Evolutionary conservation across 53 echinoderm and acorn worm species (phyloP), one percentile per base, ranked within the genome.

Genomic region (Paracentrotus lividus): DNA sequence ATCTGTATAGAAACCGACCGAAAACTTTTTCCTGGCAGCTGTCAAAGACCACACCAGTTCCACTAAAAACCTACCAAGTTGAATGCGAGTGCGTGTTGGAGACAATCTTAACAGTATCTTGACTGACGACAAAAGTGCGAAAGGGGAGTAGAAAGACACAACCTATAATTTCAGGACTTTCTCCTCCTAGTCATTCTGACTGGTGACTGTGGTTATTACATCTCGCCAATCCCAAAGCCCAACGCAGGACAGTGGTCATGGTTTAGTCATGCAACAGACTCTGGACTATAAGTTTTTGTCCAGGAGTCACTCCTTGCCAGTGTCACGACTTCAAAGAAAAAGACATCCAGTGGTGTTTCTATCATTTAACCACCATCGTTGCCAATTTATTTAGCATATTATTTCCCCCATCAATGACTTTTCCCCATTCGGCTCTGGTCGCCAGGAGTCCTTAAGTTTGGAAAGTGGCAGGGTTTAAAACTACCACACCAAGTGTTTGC

Each of bases 251-350:
- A 49, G 85, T 85, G 85, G 85, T 51, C 85, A n/a, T n/a, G 26
- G 85, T 85, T 72, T 85, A 85, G 85, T 85, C 85, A 85, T 27
- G 51, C 85, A 51, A 49, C 51, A 85, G 85, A 85, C 85, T 10
- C 10, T 85, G 49, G 0, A 51, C 26, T 51, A 85, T 36, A 32
- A 72, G 72, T n/a, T 16, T 72, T 4, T 1, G 64, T 31, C 31
- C 20, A 18, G 64, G 64, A 27, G 36, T 38, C 72, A 72, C 24
- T 32, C 20, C 1, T 40, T 72, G 72, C 40, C 72, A 38, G 16
- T 72, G 72, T 72, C 40, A 72, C 1, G 38, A 32, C 40, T 40
- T 72, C 36, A 40, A 5, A 21, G 21, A 21, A 72, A 42, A 20
- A 18, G 72, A 20, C 40, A 38, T 20, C 72, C 72, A 8, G 3